Base-by-base conservation (phyloP, 2,888 invertebrate species). In the Theodoxus fluviatilis region DNA sequence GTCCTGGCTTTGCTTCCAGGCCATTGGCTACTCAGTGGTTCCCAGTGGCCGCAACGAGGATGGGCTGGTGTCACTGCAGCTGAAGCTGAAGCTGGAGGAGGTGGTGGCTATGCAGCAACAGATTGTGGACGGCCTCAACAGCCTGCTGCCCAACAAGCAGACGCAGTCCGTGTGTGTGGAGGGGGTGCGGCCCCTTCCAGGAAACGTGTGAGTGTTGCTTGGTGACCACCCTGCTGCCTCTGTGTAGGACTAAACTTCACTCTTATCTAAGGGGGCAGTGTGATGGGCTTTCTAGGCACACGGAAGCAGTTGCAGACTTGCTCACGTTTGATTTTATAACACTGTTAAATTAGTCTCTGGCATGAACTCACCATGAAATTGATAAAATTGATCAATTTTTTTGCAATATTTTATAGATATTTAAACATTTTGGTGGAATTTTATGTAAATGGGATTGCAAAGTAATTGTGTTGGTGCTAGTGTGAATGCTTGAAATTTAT, bases 1-100 rank as follows among this genome's bases (percentile, higher is more conserved):
- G n/a, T n/a, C n/a, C n/a, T n/a, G n/a, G n/a, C 6, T 52, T 47
- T 59, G 1, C 69, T 3, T 76, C 15, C 73, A 88, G 89, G 94
- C 96, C 0, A 94, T 98, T 68, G 95, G 95, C 0, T 98, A 98
- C 85, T 95, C 94, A 77, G 91, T 93, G 28, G 91, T 97, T 76
- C 94, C 96, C 0, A 92, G 92, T 3, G 91, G 93, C 65, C 94
- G 94, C 73, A 95, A 96, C 84, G 94, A 94, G 81, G 94, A 97
- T 81, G 98, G 98, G 0, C 89, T 95, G 57, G 94, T 98, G 0
- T 93, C 93, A 2, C 85, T 99, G 75, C 90, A 93, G 69, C 93
- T 98, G 80, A 93, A 92, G 81, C 94, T 94, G 83, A 90, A 94
- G 72, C 91, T 93, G 72, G 89, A 92, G n/a, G 93, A 94, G 76